A percentile compares a stretch with the other conserved stretches of the same genome.
These are phyloP conservation scores for Helicoverpa assulta DNA, from an alignment of 2,888 invertebrate genomes.

Conservation along the genomic window DNA sequence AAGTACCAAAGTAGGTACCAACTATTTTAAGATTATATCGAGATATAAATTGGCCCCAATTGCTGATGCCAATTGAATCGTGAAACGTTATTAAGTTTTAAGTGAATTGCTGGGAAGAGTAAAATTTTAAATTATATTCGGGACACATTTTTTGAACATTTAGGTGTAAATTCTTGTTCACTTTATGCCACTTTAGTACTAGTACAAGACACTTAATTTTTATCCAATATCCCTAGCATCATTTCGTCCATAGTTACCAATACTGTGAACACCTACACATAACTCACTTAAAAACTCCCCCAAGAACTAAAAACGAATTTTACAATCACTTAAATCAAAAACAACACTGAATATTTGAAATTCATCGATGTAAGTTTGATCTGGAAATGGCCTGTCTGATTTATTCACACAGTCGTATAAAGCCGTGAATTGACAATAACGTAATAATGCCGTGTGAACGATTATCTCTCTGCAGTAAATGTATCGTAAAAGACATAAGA, in stretches of 20 bases:
- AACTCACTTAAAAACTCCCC: not conserved
- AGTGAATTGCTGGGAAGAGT: slow-evolving; percentile 14
- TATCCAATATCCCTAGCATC: too few species aligned
- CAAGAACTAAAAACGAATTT: not conserved
- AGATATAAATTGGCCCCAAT: slow-evolving; percentile 65
- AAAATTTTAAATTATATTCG: slow-evolving; percentile 5
- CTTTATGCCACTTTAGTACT: too few species aligned
- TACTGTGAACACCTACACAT: too few species aligned
- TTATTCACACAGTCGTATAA: slow-evolving; percentile 57
- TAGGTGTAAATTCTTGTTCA: too few species aligned
- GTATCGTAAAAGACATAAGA: slow-evolving; percentile 62
- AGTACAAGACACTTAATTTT: too few species aligned
- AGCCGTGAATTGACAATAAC: slow-evolving; percentile 63
- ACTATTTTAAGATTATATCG: slow-evolving; percentile 62
- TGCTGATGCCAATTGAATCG: slow-evolving; percentile 64
- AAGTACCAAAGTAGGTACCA: slow-evolving; percentile 59
- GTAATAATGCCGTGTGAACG: slow-evolving; percentile 66
- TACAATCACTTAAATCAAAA: not conserved
- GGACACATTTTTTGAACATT: too few species aligned
- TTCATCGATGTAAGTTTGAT: slow-evolving; percentile 29
- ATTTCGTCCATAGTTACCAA: too few species aligned
- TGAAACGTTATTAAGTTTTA: slow-evolving; percentile 49
- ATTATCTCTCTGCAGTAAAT: slow-evolving; percentile 65
- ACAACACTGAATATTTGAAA: slow-evolving; percentile 28
- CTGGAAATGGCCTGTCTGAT: slow-evolving; percentile 35